Evolutionary conservation across 2,797 vertebrate genomes (phyloP).

Genomic region (Hippoglossus hippoglossus): DNA sequence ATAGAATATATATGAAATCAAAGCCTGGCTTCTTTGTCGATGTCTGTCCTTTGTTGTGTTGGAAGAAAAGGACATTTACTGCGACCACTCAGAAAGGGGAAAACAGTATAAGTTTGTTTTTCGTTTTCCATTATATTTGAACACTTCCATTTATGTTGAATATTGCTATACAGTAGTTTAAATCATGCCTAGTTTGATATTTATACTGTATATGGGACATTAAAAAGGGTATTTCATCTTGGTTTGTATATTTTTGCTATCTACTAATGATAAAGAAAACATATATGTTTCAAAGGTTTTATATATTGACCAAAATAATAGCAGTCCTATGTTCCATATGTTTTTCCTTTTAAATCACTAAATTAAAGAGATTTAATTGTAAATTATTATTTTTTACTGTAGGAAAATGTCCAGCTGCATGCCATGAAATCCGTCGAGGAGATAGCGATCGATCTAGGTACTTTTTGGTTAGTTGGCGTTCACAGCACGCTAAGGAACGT

Average conservation of each 20-base stretch:
- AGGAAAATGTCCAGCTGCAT: constrained; percentile 67
- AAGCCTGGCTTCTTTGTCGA: constrained; percentile 54
- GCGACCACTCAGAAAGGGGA: constrained; percentile 78
- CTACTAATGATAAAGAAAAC: constrained; percentile 81
- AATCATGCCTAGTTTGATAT: constrained; percentile 89
- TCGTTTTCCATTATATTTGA: constrained; percentile 75
- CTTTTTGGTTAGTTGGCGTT: constrained; percentile 53
- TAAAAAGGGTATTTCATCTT: constrained; percentile 87
- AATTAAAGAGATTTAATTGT: constrained; percentile 82
- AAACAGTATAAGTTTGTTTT: constrained; percentile 59
- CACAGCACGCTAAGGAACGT: constrained; percentile 22
- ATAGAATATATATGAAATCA: constrained; percentile 53
- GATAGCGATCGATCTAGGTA: constrained; percentile 57
- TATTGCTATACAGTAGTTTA: constrained; percentile 73
- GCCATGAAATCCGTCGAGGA: constrained; percentile 60
- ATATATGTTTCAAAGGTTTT: constrained; percentile 80
- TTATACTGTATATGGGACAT: constrained; percentile 89
- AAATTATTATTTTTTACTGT: constrained; percentile 83
- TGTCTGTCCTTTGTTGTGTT: constrained; percentile 41
- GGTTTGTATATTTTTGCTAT: constrained; percentile 93
- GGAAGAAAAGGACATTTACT: constrained; percentile 49
- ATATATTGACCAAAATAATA: constrained; percentile 76
- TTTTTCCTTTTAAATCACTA: constrained; percentile 73
- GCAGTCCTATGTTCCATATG: constrained; percentile 68
- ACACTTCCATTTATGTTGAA: constrained; percentile 81